Evolutionary conservation across 2,888 invertebrate species (phyloP).

Genomic region (Linnaemya vulpina): DNA sequence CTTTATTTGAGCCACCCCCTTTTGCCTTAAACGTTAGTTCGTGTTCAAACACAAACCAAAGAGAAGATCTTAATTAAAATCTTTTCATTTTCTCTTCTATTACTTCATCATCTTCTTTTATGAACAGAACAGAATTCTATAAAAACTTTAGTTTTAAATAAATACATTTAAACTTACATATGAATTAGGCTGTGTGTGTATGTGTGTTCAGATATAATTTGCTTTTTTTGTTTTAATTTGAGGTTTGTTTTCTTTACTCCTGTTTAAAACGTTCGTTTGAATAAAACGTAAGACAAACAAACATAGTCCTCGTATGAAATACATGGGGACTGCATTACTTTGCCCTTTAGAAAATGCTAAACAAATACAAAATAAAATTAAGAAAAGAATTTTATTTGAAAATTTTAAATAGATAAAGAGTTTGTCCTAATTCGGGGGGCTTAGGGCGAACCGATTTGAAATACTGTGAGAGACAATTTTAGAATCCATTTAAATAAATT

Average conservation of each 20-base stretch:
- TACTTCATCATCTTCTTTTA: constrained; percentile 40
- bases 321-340: constrained; percentile 18
- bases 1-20: constrained; percentile 15
- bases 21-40: constrained; percentile 50
- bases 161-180: neutral
- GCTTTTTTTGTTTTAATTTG: constrained; percentile 15
- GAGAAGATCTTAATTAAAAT: constrained; percentile 71
- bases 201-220: too few species aligned
- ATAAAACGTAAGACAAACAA: constrained; percentile 44
- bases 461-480: too few species aligned
- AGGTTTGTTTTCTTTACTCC: constrained; percentile 19
- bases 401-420: neutral
- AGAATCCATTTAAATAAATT: too few species aligned
- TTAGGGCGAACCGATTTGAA: neutral
- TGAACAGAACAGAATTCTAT: constrained; percentile 30
- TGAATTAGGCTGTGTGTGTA: neutral
- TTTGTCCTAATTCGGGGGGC: neutral
- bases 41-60: constrained; percentile 64
- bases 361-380: neutral
- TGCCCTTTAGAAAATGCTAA: constrained; percentile 14
- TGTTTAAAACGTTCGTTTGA: constrained; percentile 26
- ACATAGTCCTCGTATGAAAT: constrained; percentile 20
- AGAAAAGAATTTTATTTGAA: constrained; percentile 3
- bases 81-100: constrained; percentile 53
- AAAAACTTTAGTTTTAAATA: constrained; percentile 48